These are phyloP conservation scores for Danionella dracula DNA, from an alignment of 2,797 vertebrate species.

Conservation along the genomic window DNA sequence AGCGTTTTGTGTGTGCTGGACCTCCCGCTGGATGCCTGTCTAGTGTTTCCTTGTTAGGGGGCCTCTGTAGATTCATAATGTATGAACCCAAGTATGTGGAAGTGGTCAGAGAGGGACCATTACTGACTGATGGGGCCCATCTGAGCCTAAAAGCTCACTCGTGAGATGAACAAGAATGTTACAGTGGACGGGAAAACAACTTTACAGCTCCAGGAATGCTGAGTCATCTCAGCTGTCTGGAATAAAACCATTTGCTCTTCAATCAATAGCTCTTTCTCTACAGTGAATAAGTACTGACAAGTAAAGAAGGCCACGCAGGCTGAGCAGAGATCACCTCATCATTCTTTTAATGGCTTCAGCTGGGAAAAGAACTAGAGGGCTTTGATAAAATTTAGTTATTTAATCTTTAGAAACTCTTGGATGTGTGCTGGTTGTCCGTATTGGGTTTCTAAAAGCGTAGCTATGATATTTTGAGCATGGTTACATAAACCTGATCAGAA, in stretches of 20 bases:
- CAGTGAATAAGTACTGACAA: neutral
- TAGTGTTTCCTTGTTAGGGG: slow-evolving; percentile 20
- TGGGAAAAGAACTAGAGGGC: too few relatives aligned
- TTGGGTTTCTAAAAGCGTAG: too few relatives aligned
- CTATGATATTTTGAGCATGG: too few relatives aligned
- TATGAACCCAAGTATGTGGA: slow-evolving; percentile 29
- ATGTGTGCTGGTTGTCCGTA: too few relatives aligned
- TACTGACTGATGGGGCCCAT: slow-evolving; percentile 53
- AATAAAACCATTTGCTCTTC: slow-evolving; percentile 9
- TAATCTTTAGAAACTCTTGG: too few relatives aligned
- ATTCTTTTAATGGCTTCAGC: too few relatives aligned
- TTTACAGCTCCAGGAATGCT: neutral
- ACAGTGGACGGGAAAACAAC: neutral
- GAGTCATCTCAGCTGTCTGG: slow-evolving; percentile 38
- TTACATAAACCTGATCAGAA: neutral
- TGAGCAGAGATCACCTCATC: too few relatives aligned
- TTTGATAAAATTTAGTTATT: too few relatives aligned
- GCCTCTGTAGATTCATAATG: slow-evolving; percentile 23
- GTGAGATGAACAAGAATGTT: neutral
- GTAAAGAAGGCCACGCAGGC: neutral
- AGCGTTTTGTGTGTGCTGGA: neutral
- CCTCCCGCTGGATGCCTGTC: slow-evolving; percentile 10
- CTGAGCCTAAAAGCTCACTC: slow-evolving; percentile 51
- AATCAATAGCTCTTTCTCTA: neutral
- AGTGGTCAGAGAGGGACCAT: slow-evolving; percentile 56